Conservation (phyloP, 2,113 vertebrate species). For the Crotalus tigris region DNA sequence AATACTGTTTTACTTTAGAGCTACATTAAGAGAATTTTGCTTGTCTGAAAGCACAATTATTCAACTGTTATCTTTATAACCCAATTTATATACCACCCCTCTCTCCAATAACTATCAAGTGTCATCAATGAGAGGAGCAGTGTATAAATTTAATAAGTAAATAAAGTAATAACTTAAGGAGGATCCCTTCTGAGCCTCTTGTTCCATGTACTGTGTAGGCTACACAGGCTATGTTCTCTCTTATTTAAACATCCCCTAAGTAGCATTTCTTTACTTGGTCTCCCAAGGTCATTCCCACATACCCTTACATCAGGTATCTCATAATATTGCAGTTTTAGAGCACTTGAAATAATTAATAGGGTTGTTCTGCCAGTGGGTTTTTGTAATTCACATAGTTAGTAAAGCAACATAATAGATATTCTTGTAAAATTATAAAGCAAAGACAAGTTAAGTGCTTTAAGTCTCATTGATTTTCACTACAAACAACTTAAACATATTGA, state of each 20-base stretch:
- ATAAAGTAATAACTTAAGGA: too few species aligned
- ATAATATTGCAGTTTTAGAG: neutral
- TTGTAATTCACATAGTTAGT: neutral
- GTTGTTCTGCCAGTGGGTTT: slow-evolving; percentile 5
- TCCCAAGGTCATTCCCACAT: neutral
- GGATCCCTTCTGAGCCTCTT: neutral
- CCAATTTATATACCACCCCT: neutral
- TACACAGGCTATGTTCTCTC: neutral
- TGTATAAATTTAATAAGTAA: neutral
- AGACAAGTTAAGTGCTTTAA: neutral
- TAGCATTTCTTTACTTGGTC: neutral
- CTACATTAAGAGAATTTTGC: neutral
- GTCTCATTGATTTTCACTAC: neutral
- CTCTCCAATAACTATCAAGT: too few species aligned
- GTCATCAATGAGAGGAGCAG: neutral
- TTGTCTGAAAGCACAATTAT: neutral
- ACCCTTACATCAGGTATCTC: neutral
- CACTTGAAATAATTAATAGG: neutral
- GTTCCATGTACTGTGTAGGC: neutral
- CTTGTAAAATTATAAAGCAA: neutral
- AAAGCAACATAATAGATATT: neutral
- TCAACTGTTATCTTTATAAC: neutral
- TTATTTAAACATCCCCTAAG: neutral
- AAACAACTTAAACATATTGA: neutral
- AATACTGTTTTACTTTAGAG: neutral